phyloP scores from a whole-genome alignment of 2,797 vertebrate genomes.

The Helicolenus hilgendorfi region DNA sequence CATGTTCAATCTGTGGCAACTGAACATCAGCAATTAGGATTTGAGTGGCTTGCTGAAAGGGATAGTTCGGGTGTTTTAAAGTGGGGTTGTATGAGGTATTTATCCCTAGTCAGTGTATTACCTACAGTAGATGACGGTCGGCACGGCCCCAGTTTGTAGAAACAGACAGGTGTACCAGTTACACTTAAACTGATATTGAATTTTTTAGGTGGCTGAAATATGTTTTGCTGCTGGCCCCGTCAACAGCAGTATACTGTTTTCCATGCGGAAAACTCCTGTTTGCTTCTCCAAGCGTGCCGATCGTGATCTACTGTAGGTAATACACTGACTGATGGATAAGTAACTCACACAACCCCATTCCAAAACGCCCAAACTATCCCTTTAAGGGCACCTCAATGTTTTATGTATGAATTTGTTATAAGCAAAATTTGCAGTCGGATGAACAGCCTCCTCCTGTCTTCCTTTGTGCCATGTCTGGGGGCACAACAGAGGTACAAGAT shows the following conservation, averaged over 20 bases:
- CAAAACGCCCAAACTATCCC: neutral
- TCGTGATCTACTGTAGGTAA: neutral
- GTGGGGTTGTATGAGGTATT: neutral
- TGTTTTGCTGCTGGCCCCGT: neutral
- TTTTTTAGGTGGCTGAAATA: neutral
- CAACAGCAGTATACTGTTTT: neutral
- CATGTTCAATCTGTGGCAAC: neutral
- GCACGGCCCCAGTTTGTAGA: no score
- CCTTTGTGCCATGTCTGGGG: slow-evolving; percentile 28
- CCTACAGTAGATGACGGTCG: neutral
- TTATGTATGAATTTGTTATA: slow-evolving; percentile 18
- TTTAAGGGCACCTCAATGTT: slow-evolving; percentile 1
- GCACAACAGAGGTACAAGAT: neutral
- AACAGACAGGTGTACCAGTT: no score
- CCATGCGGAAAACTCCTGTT: neutral
- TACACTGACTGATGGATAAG: neutral
- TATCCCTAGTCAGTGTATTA: neutral
- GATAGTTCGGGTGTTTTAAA: neutral
- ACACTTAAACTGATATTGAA: no score
- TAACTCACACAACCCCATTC: neutral
- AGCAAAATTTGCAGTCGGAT: slow-evolving; percentile 11
- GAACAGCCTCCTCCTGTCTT: slow-evolving; percentile 32
- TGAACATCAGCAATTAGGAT: slow-evolving; percentile 31
- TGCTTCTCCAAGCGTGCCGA: neutral
- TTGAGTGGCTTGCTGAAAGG: neutral